A percentile compares a stretch with the other conserved stretches of the same genome.
phyloP scores from a whole-genome alignment of 2,797 vertebrate genomes.

The Champsocephalus gunnari region DNA sequence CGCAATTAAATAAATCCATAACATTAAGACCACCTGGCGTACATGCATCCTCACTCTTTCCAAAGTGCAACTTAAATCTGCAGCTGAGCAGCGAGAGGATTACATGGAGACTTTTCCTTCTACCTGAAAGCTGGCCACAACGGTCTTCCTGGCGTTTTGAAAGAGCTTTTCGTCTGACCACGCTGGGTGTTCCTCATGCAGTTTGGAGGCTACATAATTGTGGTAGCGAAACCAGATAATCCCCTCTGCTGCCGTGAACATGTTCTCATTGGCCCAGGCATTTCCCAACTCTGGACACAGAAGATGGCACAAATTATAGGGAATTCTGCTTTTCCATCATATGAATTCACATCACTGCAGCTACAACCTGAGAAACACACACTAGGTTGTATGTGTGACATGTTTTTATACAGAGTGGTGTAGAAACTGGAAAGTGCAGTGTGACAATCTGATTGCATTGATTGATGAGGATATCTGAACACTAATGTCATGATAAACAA shows the following conservation, averaged over 20 bases:
- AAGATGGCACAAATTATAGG: constrained; percentile 45
- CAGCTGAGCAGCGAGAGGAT: constrained; percentile 61
- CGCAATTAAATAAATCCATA: constrained; percentile 43
- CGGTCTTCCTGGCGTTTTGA: constrained; percentile 92
- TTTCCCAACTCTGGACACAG: constrained; percentile 90
- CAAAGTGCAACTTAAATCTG: constrained; percentile 67
- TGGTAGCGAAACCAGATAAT: constrained; percentile 98
- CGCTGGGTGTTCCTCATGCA: constrained; percentile 81
- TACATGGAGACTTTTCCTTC: constrained; percentile 65
- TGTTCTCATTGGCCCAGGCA: constrained; percentile 93
- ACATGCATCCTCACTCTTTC: constrained; percentile 56
- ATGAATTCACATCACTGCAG: constrained; percentile 2
- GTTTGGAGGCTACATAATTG: constrained; percentile 86
- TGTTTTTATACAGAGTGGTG: background rate
- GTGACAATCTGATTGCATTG: background rate
- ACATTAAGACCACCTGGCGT: constrained; percentile 56
- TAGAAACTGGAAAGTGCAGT: background rate
- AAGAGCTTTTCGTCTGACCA: constrained; percentile 96
- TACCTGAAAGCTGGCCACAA: constrained; percentile 96
- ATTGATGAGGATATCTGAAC: constrained; percentile 29
- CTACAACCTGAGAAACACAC: constrained; percentile 7
- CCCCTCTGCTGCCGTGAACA: constrained; percentile 90
- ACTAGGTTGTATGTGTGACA: background rate
- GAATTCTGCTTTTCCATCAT: constrained; percentile 35
- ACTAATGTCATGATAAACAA: constrained; percentile 42